Evolutionary conservation across 2,888 invertebrate species (phyloP), one percentile per base, ranked within the genome.

Genomic region (Ormyrus labotus): DNA sequence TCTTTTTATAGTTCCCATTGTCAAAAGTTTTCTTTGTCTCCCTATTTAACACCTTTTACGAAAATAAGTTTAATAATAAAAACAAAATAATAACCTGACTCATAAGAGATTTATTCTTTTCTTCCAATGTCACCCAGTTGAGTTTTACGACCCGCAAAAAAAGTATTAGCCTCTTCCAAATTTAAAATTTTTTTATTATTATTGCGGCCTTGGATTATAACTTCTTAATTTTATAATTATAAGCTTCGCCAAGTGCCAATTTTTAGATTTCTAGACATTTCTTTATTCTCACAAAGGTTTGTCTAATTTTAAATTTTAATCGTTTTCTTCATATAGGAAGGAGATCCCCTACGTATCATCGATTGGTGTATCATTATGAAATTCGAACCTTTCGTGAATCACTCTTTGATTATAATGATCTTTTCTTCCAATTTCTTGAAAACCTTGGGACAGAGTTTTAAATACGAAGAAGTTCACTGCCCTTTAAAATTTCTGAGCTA

Each of bases 401-500:
- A 57, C 48, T 74, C 9, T 68, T 64, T 34, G 34, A 34, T 34
- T 34, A 34, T 34, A 34, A 34, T 34, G 34, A 34, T 34, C 34
- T 34, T 34, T 34, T 34, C 64, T 47, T 50, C 9, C 47, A 69
- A 65, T 72, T 69, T 76, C 67, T 55, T 6, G n/a, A 34, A 61
- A 13, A 55, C 19, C 68, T 68, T 58, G 45, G 71, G 81, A 82
- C 78, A 72, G 80, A 34, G 80, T 77, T 82, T 78, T 81, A 83
- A 82, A 84, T 84, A 81, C 69, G 7, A 45, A n/a, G 61, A 60
- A 48, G 80, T 78, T 80, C 82, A 78, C 47, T 61, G 78, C 65
- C 72, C 80, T 51, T 69, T 83, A 81, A 84, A 84, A 83, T 84
- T 84, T 83, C 82, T 75, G 81, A 77, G 67, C 65, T 55, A 81